Evolutionary conservation across 1,140 invertebrate genomes (phyloP), one percentile per base, ranked within the genome.

Genomic region (Cyphomyrmex costatus): DNA sequence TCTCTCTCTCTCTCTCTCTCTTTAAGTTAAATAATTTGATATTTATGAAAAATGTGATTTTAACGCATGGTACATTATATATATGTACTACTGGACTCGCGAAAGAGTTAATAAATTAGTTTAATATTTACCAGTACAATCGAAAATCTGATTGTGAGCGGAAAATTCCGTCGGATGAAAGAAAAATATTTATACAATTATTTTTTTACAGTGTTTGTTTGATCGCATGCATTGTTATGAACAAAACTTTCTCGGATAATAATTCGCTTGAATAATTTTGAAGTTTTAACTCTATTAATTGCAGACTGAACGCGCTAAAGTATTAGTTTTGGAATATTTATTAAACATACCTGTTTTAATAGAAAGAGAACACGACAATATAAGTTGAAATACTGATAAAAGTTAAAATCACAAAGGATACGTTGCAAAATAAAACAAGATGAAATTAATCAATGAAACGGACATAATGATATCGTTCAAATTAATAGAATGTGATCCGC

Each of bases 51-150:
- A 2, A 42, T 42, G 10, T 10, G 2, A 42, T 42, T 42, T 42
- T 10, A 42, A 42, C 6, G 10, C 36, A 42, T 10, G 8, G 0
- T 42, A 36, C 8, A 36, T 36, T 36, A 36, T 1, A 42, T 12
- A 12, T 42, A 42, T 36, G 33, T 42, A 42, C 8, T 10, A 42
- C 2, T 42, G 36, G 36, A 12, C 36, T 0, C 36, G 10, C 36
- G 10, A 42, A 42, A 42, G 36, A 42, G 8, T 88, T 82, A 71
- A 80, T 61, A 27, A 56, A 53, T 58, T 51, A 79, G 86, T 80
- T 63, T 33, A 27, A 53, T 61, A 66, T 78, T 78, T 53, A 16
- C 27, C 49, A 10, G 16, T 16, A 16, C 10, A 0, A 2, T 19
- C 4, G 16, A 68, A 68, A 86, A 63, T 46, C 5, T 24, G 51